A percentile compares a stretch with the other conserved stretches of the same genome.
phyloP scores from a whole-genome alignment of 2,888 invertebrate species.

The Cantharis nigra region DNA sequence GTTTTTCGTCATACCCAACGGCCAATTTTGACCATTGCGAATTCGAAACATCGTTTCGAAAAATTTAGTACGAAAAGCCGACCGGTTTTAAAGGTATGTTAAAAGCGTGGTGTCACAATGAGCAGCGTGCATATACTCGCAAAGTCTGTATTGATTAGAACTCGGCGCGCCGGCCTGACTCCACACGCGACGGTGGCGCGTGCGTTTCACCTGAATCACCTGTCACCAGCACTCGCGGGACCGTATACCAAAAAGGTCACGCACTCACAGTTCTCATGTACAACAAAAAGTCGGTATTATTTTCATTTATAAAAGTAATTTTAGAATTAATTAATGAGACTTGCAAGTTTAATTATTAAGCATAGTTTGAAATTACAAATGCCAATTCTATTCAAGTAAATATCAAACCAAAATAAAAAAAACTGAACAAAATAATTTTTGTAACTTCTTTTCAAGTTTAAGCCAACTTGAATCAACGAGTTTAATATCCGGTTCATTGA shows the following conservation, averaged over 20 bases:
- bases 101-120: constrained; percentile 48
- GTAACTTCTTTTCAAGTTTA: background rate
- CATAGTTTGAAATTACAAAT: too few species aligned
- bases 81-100: constrained; percentile 25
- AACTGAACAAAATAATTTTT: background rate
- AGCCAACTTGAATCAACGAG: background rate
- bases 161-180: constrained; percentile 52
- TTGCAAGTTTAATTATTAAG: background rate
- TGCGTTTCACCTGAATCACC: constrained; percentile 56
- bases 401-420: background rate
- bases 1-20: background rate
- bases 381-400: too few species aligned
- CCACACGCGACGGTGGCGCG: constrained; percentile 57
- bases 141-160: constrained; percentile 45
- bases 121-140: constrained; percentile 57
- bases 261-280: constrained; percentile 9
- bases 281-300: background rate
- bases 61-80: background rate
- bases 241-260: constrained; percentile 30
- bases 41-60: background rate
- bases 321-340: background rate
- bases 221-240: constrained; percentile 52
- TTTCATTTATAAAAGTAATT: background rate
- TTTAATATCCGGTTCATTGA: background rate
- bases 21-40: background rate